Conservation (phyloP, 2,113 vertebrate species). For the Tretioscincus oriximinensis region DNA sequence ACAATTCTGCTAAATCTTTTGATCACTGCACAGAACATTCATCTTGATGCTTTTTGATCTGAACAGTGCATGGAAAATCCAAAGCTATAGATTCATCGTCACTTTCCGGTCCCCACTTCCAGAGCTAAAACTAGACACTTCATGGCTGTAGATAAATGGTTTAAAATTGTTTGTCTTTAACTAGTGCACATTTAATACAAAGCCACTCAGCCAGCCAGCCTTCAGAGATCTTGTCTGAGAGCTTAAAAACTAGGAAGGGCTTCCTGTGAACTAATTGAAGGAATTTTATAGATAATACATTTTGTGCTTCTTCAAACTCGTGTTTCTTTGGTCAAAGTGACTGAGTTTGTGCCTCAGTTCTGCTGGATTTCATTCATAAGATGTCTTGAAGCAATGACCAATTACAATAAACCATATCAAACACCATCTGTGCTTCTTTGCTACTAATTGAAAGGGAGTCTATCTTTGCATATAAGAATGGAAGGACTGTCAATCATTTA, state of each 20-base stretch:
- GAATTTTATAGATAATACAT: background rate
- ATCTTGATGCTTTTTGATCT: conserved; percentile 67
- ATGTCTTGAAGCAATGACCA: background rate
- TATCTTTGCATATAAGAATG: background rate
- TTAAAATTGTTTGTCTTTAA: conserved; percentile 69
- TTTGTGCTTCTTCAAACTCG: background rate
- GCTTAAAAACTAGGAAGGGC: conserved; percentile 46
- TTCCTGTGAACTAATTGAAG: conserved; percentile 32
- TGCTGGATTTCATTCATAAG: background rate
- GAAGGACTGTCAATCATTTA: background rate
- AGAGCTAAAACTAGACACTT: conserved; percentile 54
- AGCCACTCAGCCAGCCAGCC: conserved; percentile 52
- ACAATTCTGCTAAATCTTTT: conserved; percentile 67
- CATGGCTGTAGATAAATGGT: conserved; percentile 61
- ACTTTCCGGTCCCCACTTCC: conserved; percentile 29
- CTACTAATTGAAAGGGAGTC: no score
- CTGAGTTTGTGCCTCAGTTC: no score
- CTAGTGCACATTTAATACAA: conserved; percentile 58
- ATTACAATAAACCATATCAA: background rate
- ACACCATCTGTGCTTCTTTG: background rate
- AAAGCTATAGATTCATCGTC: conserved; percentile 41
- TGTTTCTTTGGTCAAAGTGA: background rate
- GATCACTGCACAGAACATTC: conserved; percentile 67
- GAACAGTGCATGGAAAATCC: conserved; percentile 61
- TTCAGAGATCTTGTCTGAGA: conserved; percentile 40